Percentiles rank a stretch among this genome's conserved stretches.
phyloP scores from a whole-genome alignment of 1,140 invertebrate species.

The Leptoteleia sp. region DNA sequence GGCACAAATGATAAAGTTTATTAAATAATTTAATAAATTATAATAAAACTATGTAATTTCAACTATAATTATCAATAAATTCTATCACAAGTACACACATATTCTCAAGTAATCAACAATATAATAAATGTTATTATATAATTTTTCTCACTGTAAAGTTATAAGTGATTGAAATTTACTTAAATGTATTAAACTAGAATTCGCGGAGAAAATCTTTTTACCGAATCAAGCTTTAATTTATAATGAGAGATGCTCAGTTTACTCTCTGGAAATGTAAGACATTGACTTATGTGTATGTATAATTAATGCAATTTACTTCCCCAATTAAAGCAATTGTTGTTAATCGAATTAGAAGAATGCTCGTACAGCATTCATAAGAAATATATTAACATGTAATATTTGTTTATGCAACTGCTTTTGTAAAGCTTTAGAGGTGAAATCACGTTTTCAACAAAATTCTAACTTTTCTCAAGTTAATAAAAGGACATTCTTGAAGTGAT shows the following conservation, averaged over 20 bases:
- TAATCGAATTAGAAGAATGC: too few relatives aligned
- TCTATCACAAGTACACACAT: too few relatives aligned
- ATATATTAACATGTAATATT: too few relatives aligned
- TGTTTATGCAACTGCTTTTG: too few relatives aligned
- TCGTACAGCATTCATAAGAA: too few relatives aligned
- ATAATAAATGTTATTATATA: too few relatives aligned
- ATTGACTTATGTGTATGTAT: slow-evolving; percentile 22
- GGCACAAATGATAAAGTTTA: too few relatives aligned
- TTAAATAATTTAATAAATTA: too few relatives aligned
- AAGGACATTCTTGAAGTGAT: slow-evolving; percentile 1
- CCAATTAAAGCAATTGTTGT: slow-evolving; percentile 6
- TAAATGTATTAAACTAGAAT: slow-evolving; percentile 5
- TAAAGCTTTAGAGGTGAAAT: slow-evolving; percentile 7
- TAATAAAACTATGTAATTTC: too few relatives aligned
- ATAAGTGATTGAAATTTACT: slow-evolving; percentile 1
- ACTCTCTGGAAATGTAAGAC: not conserved
- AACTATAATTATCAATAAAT: too few relatives aligned
- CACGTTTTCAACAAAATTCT: slow-evolving; percentile 13
- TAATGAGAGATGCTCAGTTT: slow-evolving; percentile 23
- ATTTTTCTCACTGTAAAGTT: too few relatives aligned
- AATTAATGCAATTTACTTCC: slow-evolving; percentile 35
- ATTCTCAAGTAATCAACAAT: too few relatives aligned
- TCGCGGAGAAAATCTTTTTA: slow-evolving; percentile 10
- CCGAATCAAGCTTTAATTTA: slow-evolving; percentile 29
- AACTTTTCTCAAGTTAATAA: slow-evolving; percentile 23